Conservation (phyloP, 2,888 invertebrate species). For the Oconnorella tubifera region DNA sequence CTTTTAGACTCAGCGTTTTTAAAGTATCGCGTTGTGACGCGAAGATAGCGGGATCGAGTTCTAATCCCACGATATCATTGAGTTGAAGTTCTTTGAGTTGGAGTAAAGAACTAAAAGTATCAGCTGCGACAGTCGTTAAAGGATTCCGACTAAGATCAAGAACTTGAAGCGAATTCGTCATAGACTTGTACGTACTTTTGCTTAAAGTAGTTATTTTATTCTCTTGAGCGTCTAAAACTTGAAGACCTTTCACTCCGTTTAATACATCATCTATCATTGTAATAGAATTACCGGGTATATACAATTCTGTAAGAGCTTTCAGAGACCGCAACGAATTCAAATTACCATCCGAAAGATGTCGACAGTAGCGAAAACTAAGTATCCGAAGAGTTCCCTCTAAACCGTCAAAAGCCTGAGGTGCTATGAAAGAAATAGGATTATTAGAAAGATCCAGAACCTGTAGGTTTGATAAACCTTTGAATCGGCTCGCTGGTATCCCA, state of each 20-base stretch:
- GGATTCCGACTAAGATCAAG: slow-evolving; percentile 16
- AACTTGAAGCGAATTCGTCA: slow-evolving; percentile 2
- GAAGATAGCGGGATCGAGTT: neutral
- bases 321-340: slow-evolving; percentile 2
- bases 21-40: neutral
- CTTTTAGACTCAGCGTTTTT: slow-evolving; percentile 7
- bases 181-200: neutral
- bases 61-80: neutral
- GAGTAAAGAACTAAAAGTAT: slow-evolving; percentile 2
- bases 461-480: slow-evolving; percentile 3
- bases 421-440: neutral
- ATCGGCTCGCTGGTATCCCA: no score
- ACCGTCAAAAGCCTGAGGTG: slow-evolving; percentile 5
- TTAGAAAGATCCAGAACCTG: slow-evolving; percentile 11
- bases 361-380: slow-evolving; percentile 4
- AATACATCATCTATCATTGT: neutral
- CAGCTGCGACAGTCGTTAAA: neutral
- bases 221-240: slow-evolving; percentile 7
- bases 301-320: slow-evolving; percentile 4
- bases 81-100: slow-evolving; percentile 13
- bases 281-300: slow-evolving; percentile 8
- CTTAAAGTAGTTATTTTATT: slow-evolving; percentile 12
- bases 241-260: neutral
- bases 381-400: neutral
- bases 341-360: neutral